A percentile compares a stretch with the other conserved stretches of the same genome.
These are phyloP conservation scores for Ganaspis brasiliensis DNA, from an alignment of 2,888 invertebrate species.

Conservation along the genomic window DNA sequence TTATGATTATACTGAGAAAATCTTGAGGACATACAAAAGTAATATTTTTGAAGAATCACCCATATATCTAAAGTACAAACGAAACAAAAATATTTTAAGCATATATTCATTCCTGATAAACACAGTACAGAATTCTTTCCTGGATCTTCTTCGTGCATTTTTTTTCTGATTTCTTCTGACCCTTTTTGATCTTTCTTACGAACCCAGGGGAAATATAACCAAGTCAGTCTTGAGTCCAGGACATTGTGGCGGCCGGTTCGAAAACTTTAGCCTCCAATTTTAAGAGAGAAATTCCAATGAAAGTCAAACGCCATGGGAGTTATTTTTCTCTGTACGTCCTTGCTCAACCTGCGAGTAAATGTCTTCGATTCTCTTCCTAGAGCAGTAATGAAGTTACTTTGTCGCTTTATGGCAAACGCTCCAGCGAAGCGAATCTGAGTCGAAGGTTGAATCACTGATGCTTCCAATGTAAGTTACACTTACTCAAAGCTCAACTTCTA, in stretches of 20 bases:
- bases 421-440: slow-evolving; percentile 7
- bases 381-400: slow-evolving; percentile 34
- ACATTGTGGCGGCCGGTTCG: slow-evolving; percentile 66
- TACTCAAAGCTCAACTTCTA: slow-evolving; percentile 8
- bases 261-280: slow-evolving; percentile 76
- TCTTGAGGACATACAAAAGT: too few relatives aligned
- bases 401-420: not conserved
- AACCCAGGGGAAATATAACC: slow-evolving; percentile 77
- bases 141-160: slow-evolving; percentile 30
- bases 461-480: slow-evolving; percentile 18
- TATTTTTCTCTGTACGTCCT: slow-evolving; percentile 63
- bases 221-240: slow-evolving; percentile 71
- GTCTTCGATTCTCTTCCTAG: not conserved
- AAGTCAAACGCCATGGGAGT: slow-evolving; percentile 73
- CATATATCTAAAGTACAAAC: too few relatives aligned
- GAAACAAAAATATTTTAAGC: too few relatives aligned
- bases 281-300: slow-evolving; percentile 72
- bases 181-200: slow-evolving; percentile 59
- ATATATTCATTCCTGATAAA: too few relatives aligned
- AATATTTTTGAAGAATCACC: too few relatives aligned
- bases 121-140: too few relatives aligned
- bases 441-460: slow-evolving; percentile 30
- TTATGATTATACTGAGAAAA: too few relatives aligned
- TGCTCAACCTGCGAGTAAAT: slow-evolving; percentile 27
- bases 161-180: not conserved